Base-by-base conservation (phyloP, 2,888 invertebrate species). In the Chalcis sispes region DNA sequence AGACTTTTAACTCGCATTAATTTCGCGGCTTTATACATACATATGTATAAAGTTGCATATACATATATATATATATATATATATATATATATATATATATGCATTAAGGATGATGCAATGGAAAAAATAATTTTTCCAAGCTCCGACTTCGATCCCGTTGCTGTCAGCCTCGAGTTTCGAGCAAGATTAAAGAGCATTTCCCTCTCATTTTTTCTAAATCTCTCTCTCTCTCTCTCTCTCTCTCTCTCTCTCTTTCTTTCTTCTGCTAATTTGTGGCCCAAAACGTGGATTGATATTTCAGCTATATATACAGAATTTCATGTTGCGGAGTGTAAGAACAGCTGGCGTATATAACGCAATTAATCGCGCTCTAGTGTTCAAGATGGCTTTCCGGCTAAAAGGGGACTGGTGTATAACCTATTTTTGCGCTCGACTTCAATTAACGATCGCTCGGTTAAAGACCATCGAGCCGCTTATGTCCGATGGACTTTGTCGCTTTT, bases 391-490 rank as follows among this genome's bases (percentile, higher is more conserved):
- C 15, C 15, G 36, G 5, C 36, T 36, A 7, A n/a, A n/a, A n/a
- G 42, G 13, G 15, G 13, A 15, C 36, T 7, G 36, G 36, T 15
- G 42, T 13, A n/a, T n/a, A n/a, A n/a, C n/a, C n/a, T n/a, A n/a
- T 58, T 67, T 58, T 52, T 54, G 40, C 18, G 25, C 72, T 48
- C 64, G 50, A 15, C 20, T 36, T 50, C 59, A 72, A 72, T 72
- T 72, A 72, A 72, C 65, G 67, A 67, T 42, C 67, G 50, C 18
- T 56, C 15, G 42, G 18, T 46, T 10, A 7, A 4, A 7, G 36
- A 36, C 42, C 13, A 15, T 42, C 20, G 20, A 42, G 42, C 15
- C 42, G 8, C 7, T 2, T 13, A 52, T 5, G 29, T 29, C 29
- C 15, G 36, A 36, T 58, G 23, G 13, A 25, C n/a, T n/a, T n/a